Base-by-base conservation (phyloP, 2,797 vertebrate species). In the Parauchenoglanis ngamensis region DNA sequence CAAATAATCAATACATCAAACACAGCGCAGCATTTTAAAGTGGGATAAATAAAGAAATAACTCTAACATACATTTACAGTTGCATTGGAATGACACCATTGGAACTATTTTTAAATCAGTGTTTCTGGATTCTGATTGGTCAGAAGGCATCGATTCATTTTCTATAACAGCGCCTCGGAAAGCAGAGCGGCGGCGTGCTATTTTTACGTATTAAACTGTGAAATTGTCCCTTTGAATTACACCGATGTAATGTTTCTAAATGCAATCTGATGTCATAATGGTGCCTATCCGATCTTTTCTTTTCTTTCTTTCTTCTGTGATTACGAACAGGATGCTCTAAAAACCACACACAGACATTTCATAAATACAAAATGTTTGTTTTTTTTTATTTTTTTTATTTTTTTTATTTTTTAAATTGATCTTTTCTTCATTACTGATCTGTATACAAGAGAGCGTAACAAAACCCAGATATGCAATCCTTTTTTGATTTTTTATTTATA, bases 381-480 rank as follows among this genome's bases (percentile, higher is more conserved):
- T 76, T 1, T 61, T 95, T 95, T 94, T 95, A n/a, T n/a, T n/a
- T n/a, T n/a, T 96, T 93, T 31, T 31, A 31, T 76, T 1, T 61
- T 95, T 95, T 94, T 95, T 65, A 0, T 49, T 67, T 19, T n/a
- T n/a, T 49, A 5, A 8, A 46, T 3, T 68, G 92, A 94, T 92
- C 90, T 87, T 67, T 87, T 89, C 87, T 87, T 89, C 87, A 85
- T 90, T 84, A 89, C 88, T 90, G 86, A 93, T 96, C 93, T 93
- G 93, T 95, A 96, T 96, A 96, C 94, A 96, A 96, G 94, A 95
- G 95, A 95, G 94, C 94, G 94, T 96, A 96, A 96, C 93, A 96
- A 96, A 96, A 96, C 94, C 94, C 95, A 94, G 95, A 95, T 94
- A 95, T 95, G 95, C 95, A 95, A 95, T 95, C 93, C 91, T 94